A percentile compares a stretch with the other conserved stretches of the same genome.
phyloP scores from a whole-genome alignment of 2,113 vertebrate species.

The Nansenia antarctica region DNA sequence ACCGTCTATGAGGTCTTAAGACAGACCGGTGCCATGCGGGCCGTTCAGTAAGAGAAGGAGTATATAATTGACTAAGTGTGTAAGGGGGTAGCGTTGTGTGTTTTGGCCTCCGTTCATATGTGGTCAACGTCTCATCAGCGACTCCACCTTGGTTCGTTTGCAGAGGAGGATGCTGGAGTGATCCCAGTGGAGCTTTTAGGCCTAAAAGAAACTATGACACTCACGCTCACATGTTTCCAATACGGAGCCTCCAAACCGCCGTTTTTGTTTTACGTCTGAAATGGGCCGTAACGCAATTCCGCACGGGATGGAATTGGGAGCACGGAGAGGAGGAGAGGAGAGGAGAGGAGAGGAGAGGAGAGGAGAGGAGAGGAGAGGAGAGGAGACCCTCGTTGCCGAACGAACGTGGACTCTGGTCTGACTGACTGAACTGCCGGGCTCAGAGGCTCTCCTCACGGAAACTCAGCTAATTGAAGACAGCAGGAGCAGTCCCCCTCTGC shows the following conservation, averaged over 20 bases:
- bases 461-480: conserved; percentile 68
- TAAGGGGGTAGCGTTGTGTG: conserved; percentile 28
- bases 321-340: too few species aligned
- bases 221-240: conserved; percentile 68
- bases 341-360: too few species aligned
- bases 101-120: too few species aligned
- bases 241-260: conserved; percentile 57
- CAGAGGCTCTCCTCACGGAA: conserved; percentile 61
- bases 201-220: too few species aligned
- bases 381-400: conserved; percentile 56
- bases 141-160: neutral
- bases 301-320: conserved; percentile 61
- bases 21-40: too few species aligned
- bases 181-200: too few species aligned
- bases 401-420: conserved; percentile 60
- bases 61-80: conserved; percentile 26
- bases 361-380: too few species aligned
- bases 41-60: neutral
- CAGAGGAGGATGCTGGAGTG: conserved; percentile 20
- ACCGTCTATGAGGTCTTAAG: too few species aligned
- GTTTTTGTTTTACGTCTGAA: conserved; percentile 66
- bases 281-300: conserved; percentile 61
- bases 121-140: neutral
- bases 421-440: conserved; percentile 49
- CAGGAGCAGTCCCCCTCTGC: conserved; percentile 32